Conservation (phyloP, 1,140 invertebrate species). For the Platorchestia sp. region DNA sequence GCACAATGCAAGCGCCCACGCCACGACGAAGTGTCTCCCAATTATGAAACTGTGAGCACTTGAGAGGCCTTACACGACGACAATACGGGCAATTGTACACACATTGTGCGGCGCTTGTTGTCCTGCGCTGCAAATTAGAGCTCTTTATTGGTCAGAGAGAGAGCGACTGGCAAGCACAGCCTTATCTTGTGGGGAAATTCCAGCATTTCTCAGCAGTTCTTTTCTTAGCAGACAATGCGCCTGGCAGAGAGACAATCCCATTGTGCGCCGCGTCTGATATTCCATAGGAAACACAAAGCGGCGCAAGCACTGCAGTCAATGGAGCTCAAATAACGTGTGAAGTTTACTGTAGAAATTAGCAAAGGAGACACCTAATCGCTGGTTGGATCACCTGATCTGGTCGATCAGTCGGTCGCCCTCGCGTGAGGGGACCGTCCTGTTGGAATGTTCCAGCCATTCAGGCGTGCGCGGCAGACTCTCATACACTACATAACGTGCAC, state of each 20-base stretch:
- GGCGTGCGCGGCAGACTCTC: no score
- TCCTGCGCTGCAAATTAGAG: not conserved
- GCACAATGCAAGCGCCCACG: not conserved
- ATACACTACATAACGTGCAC: no score
- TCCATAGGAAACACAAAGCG: not conserved
- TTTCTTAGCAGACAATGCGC: not conserved
- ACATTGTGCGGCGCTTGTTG: not conserved
- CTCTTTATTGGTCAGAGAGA: not conserved
- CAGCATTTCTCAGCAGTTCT: not conserved
- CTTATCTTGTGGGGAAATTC: constrained; percentile 5
- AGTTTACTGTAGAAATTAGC: constrained; percentile 37
- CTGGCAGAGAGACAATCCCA: not conserved
- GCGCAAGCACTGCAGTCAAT: not conserved
- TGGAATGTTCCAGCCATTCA: no score
- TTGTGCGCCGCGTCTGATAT: not conserved
- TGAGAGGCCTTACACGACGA: not conserved
- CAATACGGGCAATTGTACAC: not conserved
- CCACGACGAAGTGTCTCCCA: not conserved
- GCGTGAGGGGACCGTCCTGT: no score
- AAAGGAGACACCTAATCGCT: not conserved
- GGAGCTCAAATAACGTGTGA: constrained; percentile 38
- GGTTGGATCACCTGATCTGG: not conserved
- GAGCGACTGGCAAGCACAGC: not conserved
- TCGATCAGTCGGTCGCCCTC: not conserved
- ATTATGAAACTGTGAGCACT: not conserved